phyloP scores from a whole-genome alignment of 2,888 invertebrate genomes.

The Tetheella fluctuosa region DNA sequence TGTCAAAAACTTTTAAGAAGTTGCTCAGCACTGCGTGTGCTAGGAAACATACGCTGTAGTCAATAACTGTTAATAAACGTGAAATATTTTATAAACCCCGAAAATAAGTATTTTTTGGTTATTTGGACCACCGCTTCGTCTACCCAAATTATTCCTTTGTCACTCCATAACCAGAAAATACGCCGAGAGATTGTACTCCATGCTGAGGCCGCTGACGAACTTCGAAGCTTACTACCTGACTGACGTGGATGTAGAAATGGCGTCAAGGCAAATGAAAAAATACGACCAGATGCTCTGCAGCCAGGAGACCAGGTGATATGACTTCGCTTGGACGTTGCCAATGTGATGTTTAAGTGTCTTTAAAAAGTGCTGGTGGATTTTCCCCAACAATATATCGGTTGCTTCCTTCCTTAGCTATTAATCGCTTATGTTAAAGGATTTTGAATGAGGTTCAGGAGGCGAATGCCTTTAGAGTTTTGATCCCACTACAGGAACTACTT shows the following conservation, averaged over 20 bases:
- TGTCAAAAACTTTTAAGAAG: too few species aligned
- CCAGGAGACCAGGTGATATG: conserved; percentile 46
- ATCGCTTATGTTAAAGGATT: too few species aligned
- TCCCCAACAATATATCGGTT: not conserved
- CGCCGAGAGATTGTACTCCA: conserved; percentile 82
- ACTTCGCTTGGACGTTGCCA: not conserved
- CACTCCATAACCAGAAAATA: conserved; percentile 72
- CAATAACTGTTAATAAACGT: too few species aligned
- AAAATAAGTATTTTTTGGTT: too few species aligned
- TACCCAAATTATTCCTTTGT: too few species aligned
- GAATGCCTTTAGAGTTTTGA: not conserved
- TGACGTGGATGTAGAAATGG: conserved; percentile 69
- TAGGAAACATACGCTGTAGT: conserved; percentile 72
- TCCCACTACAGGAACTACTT: not conserved
- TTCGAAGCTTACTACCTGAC: conserved; percentile 81
- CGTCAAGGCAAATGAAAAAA: conserved; percentile 73
- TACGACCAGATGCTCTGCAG: conserved; percentile 58
- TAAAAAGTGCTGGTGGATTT: not conserved
- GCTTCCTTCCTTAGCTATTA: not conserved
- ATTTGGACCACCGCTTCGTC: too few species aligned
- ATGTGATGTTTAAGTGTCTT: not conserved
- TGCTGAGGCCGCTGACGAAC: conserved; percentile 78
- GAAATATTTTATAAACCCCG: too few species aligned
- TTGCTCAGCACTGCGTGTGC: conserved; percentile 80
- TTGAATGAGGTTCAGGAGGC: not conserved